Conservation (phyloP, 1,140 invertebrate species). For the Pseudomyrmex pallidus region DNA sequence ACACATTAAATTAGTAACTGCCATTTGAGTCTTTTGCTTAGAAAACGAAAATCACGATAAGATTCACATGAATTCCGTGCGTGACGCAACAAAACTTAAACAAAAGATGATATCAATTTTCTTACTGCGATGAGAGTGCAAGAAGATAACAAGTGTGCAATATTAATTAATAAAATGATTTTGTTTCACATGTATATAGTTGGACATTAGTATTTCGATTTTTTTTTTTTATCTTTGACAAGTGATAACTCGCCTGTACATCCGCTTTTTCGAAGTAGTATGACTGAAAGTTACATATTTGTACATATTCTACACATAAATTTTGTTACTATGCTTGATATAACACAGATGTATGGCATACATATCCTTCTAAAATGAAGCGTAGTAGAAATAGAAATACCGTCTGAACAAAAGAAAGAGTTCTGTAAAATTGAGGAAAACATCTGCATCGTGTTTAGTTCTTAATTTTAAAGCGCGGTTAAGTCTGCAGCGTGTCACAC, state of each 20-base stretch:
- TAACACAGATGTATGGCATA: conserved; percentile 35
- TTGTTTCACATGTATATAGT: too few species aligned
- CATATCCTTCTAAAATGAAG: conserved; percentile 26
- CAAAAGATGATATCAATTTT: conserved; percentile 43
- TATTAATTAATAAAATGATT: conserved; percentile 51
- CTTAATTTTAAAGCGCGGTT: not conserved
- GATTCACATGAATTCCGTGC: conserved; percentile 10
- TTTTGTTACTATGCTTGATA: conserved; percentile 31
- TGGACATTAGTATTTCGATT: not conserved
- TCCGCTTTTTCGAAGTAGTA: conserved; percentile 13
- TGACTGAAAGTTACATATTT: conserved; percentile 11
- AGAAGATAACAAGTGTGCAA: conserved; percentile 66
- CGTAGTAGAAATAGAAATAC: not conserved
- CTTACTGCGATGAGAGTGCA: conserved; percentile 55
- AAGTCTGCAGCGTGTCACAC: not conserved
- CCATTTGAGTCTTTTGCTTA: conserved; percentile 56
- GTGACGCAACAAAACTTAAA: conserved; percentile 17
- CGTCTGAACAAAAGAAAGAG: too few species aligned
- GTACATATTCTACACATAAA: conserved; percentile 35
- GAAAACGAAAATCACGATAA: conserved; percentile 50
- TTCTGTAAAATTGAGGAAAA: not conserved
- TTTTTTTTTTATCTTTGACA: conserved; percentile 57
- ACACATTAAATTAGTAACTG: conserved; percentile 63
- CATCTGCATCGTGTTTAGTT: not conserved
- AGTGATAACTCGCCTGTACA: conserved; percentile 24